Percentiles rank a stretch among this genome's conserved stretches.
Conservation (phyloP, 2,113 vertebrate genomes). For the Brienomyrus brachyistius region DNA sequence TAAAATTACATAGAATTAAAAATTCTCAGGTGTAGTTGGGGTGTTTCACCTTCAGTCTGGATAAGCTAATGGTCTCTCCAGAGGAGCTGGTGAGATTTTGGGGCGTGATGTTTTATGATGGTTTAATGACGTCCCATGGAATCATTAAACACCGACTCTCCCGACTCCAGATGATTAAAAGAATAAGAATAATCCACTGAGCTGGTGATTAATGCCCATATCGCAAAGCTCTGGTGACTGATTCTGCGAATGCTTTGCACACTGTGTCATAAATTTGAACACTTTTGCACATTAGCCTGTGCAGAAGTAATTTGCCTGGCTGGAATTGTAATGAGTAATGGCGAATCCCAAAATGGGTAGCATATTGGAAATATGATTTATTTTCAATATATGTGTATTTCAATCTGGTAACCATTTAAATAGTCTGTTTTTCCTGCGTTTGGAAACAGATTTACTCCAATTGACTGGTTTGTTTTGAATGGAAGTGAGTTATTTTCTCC, state of each 20-base stretch:
- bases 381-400: not conserved
- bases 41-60: not conserved
- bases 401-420: not conserved
- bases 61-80: not conserved
- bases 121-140: not conserved
- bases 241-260: not conserved
- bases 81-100: not conserved
- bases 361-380: not conserved
- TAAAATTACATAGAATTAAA: not conserved
- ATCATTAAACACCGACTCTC: conserved; percentile 1
- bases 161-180: not conserved
- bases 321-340: not conserved
- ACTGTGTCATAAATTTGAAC: not conserved
- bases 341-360: not conserved
- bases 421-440: not conserved
- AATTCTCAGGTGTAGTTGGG: not conserved
- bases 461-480: conserved; percentile 1
- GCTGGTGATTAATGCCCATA: not conserved
- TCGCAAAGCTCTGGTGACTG: not conserved
- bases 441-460: not conserved
- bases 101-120: not conserved
- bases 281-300: not conserved
- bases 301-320: not conserved
- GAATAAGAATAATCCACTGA: not conserved
- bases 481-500: not conserved